These are phyloP conservation scores for Melinaea marsaeus DNA, from an alignment of 2,888 invertebrate species.

Conservation along the genomic window DNA sequence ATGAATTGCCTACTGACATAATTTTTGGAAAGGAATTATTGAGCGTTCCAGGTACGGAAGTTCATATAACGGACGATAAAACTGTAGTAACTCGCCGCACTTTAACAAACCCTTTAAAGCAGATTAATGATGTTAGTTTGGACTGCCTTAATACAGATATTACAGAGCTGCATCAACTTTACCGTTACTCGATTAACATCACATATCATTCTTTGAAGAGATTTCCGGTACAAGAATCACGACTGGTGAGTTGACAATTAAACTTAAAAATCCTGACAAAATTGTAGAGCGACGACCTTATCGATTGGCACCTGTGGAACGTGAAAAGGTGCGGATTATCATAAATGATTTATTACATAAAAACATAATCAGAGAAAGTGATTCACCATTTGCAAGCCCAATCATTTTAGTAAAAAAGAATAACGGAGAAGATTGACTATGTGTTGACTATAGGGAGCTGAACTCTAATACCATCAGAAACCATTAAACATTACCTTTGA, in stretches of 20 bases:
- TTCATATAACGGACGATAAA: not conserved
- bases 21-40: slow-evolving; percentile 12
- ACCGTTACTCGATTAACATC: not conserved
- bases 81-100: no score
- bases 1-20: slow-evolving; percentile 2
- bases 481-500: slow-evolving; percentile 26
- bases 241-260: not conserved
- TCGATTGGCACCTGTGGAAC: slow-evolving; percentile 10
- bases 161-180: not conserved
- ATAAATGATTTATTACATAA: not conserved
- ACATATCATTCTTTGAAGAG: not conserved
- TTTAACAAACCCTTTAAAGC: no score
- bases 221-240: slow-evolving; percentile 1
- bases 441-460: slow-evolving; percentile 26
- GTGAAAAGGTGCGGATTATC: not conserved
- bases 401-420: slow-evolving; percentile 26
- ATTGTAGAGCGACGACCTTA: slow-evolving; percentile 7
- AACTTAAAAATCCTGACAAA: slow-evolving; percentile 3
- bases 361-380: slow-evolving; percentile 13
- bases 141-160: slow-evolving; percentile 5
- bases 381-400: slow-evolving; percentile 25
- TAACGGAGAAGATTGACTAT: slow-evolving; percentile 28
- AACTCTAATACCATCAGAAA: slow-evolving; percentile 15
- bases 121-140: not conserved
- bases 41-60: not conserved